Conservation (phyloP, 2,113 vertebrate genomes). For the Myotis brandtii region DNA sequence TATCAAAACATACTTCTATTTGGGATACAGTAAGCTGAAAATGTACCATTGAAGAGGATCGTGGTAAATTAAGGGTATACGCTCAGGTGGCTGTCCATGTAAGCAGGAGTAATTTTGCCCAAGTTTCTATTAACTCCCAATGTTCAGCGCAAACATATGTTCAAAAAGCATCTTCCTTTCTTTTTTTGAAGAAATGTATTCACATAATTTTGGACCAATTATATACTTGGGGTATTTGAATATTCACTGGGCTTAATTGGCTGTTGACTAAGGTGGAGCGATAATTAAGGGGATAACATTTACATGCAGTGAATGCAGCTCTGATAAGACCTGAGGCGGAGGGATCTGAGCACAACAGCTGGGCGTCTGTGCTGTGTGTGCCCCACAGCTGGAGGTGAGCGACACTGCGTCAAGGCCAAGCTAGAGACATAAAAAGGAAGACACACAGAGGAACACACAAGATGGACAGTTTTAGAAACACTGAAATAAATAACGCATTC, state of each 20-base stretch:
- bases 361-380: rapidly evolving
- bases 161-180: not conserved
- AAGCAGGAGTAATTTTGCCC: not conserved
- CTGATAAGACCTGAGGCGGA: not conserved
- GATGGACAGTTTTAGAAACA: not conserved
- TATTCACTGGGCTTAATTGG: not conserved
- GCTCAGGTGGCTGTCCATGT: not conserved
- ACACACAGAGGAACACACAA: not conserved
- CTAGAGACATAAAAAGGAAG: not conserved
- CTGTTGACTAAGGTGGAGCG: not conserved
- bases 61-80: not conserved
- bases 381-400: not conserved
- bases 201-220: not conserved
- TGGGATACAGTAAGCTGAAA: not conserved
- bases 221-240: not conserved
- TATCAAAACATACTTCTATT: not conserved
- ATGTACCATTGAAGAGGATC: not conserved
- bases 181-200: not conserved
- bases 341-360: no score
- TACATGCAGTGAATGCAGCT: not conserved
- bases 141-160: not conserved
- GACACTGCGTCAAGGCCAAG: not conserved
- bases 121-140: not conserved
- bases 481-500: not conserved
- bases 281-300: not conserved